Evolutionary conservation across 2,888 invertebrate species (phyloP), one percentile per base, ranked within the genome.

Genomic region (Scaptomyza flava): DNA sequence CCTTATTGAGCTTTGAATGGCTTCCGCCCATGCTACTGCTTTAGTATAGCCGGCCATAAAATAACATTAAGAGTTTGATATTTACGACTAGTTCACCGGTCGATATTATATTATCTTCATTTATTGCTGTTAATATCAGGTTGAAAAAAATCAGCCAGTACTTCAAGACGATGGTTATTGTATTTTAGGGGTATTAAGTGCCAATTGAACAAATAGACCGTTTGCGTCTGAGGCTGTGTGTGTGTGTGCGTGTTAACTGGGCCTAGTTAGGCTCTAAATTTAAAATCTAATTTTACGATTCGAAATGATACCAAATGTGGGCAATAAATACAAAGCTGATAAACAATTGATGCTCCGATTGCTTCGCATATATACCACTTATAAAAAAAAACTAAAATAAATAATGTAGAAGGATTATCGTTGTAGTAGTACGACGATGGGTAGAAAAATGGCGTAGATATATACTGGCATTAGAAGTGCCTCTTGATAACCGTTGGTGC

Each of bases 261-360:
- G 56, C 63, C 27, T 27, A 65, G 61, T 52, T 58, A 58, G 66
- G 73, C 71, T 71, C 82, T 81, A 84, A 87, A 79, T 87, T 77
- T 73, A 87, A 89, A 87, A 87, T 89, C 89, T 85, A 87, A 89
- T 87, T 87, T 89, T 87, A 89, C 81, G 89, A 89, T 82, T 87
- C 6, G 54, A 53, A 79, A 79, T 87, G 80, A 89, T 84, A 89
- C 87, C 77, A 68, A 79, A 76, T 78, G 73, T 73, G 79, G 64
- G 62, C 62, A 75, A 76, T 72, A 75, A 81, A 75, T 47, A 66
- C 64, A 63, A 65, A 66, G 66, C 79, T 84, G 85, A 81, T 77
- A 81, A 76, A 70, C 65, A 66, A 59, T 75, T 66, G 20, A 72
- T 64, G 54, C 42, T 48, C 51, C 30, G 56, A 41, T 46, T 52